Percentiles rank a stretch among this genome's conserved stretches.
Evolutionary conservation across 64 coral and sea anemone species (phyloP).

Genomic region (Montipora cactus): DNA sequence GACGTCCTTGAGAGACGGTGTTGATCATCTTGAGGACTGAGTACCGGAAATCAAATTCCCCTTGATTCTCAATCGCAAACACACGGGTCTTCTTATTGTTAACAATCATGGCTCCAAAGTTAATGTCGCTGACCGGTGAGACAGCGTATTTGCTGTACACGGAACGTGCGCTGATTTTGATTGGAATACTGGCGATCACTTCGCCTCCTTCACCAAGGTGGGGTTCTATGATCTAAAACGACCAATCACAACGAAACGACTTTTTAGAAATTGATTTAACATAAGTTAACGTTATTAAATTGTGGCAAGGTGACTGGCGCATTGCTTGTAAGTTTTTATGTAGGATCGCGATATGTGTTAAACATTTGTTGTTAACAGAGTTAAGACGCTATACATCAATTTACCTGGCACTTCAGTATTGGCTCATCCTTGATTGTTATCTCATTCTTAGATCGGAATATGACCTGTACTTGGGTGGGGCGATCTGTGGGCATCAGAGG

Average conservation of each 20-base stretch:
- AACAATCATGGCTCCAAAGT: constrained; percentile 94
- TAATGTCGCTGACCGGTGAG: constrained; percentile 89
- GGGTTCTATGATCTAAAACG: constrained; percentile 90
- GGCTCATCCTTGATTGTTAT: constrained; percentile 89
- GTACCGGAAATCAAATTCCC: constrained; percentile 97
- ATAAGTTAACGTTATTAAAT: too few relatives aligned
- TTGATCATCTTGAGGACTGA: constrained; percentile 95
- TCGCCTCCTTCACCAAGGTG: constrained; percentile 93
- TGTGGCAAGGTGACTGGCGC: too few relatives aligned
- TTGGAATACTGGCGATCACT: constrained; percentile 96
- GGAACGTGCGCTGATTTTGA: constrained; percentile 93
- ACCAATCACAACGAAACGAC: background rate
- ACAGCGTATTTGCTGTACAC: constrained; percentile 93
- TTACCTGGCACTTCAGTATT: constrained; percentile 93
- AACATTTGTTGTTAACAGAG: background rate
- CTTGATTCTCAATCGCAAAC: constrained; percentile 92
- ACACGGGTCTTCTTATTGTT: constrained; percentile 86
- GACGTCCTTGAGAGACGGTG: constrained; percentile 87
- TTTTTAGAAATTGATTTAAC: too few relatives aligned
- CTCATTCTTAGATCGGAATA: constrained; percentile 94
- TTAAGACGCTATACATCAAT: background rate
- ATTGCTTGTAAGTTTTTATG: too few relatives aligned
- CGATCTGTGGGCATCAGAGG: constrained; percentile 87
- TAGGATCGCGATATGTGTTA: too few relatives aligned
- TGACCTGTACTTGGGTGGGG: constrained; percentile 94